Evolutionary conservation across 2,797 vertebrate species (phyloP), one percentile per base, ranked within the genome.

Genomic region (Thripadectes ignobilis): DNA sequence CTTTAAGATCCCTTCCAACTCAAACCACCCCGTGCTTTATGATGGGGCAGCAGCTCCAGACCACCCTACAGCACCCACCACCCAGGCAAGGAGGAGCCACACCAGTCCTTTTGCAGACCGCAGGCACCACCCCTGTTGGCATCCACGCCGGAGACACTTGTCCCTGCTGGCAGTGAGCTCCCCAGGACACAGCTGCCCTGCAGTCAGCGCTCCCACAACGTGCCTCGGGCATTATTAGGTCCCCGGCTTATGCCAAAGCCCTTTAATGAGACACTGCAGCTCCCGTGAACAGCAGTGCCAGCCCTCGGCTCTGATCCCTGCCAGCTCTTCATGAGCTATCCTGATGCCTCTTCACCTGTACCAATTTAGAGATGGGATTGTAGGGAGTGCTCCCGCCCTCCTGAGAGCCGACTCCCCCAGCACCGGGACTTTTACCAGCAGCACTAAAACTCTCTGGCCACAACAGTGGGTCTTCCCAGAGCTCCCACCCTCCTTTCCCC

Each of bases 121-220:
- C 55, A 24, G 22, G 11, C 58, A 27, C 24, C 36, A n/a, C 18
- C 36, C 36, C 39, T 17, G 6, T 26, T 13, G 18, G n/a, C 18
- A 29, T 12, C 54, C 12, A 0, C 1, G 4, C 19, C 5, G 14
- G n/a, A 22, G 30, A 23, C 3, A 10, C 2, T 0, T 17, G n/a
- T 8, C 0, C 43, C 57, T 32, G 16, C 32, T 3, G 0, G 55
- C 68, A 55, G 41, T 1, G 2, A 72, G 52, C 23, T 29, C 41
- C 17, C 7, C 7, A 29, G 51, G 43, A 21, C 68, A 17, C 71
- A 58, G 63, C 55, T 46, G 1, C 57, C 21, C 3, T 59, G 51
- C 73, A 62, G 59, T 85, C 85, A 65, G 21, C 4, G 7, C 57
- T 58, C 61, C 38, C 29, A 6, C 66, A 14, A 74, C 20, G 48